Evolutionary conservation across 2,113 vertebrate species (phyloP).

Genomic region (Toxotes jaculatrix): DNA sequence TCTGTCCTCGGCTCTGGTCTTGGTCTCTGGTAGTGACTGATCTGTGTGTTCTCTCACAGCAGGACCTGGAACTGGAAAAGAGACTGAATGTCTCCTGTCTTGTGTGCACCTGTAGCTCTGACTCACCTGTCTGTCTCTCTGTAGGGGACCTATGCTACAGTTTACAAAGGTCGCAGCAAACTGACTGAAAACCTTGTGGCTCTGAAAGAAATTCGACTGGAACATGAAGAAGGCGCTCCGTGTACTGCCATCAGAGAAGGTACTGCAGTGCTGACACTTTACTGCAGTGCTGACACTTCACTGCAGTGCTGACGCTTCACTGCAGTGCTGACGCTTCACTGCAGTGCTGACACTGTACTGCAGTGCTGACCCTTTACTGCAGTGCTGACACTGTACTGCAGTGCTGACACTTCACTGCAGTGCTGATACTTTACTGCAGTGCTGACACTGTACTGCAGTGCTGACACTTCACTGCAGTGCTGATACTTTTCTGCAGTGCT

Average conservation of each 20-base stretch:
- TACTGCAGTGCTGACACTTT: constrained; percentile 25
- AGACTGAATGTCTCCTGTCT: neutral
- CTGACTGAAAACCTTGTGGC: constrained; percentile 86
- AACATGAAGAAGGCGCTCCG: constrained; percentile 87
- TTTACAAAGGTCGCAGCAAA: constrained; percentile 86
- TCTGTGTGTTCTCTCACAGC: too few relatives aligned
- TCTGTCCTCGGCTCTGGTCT: too few relatives aligned
- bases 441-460: too few relatives aligned
- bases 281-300: too few relatives aligned
- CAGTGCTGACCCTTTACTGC: too few relatives aligned
- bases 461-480: too few relatives aligned
- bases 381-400: neutral
- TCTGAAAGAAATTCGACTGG: constrained; percentile 85
- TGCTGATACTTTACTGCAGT: neutral
- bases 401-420: neutral
- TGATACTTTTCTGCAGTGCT: too few relatives aligned
- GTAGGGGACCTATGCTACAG: constrained; percentile 86
- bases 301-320: too few relatives aligned
- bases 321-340: too few relatives aligned
- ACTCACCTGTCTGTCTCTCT: constrained; percentile 20
- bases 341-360: too few relatives aligned
- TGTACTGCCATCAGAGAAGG: constrained; percentile 88
- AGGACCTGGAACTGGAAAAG: too few relatives aligned
- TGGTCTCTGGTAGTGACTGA: too few relatives aligned
- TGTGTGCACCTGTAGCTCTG: neutral